Evolutionary conservation across 1,140 invertebrate species (phyloP), one percentile per base, ranked within the genome.

Genomic region (Physella acuta): DNA sequence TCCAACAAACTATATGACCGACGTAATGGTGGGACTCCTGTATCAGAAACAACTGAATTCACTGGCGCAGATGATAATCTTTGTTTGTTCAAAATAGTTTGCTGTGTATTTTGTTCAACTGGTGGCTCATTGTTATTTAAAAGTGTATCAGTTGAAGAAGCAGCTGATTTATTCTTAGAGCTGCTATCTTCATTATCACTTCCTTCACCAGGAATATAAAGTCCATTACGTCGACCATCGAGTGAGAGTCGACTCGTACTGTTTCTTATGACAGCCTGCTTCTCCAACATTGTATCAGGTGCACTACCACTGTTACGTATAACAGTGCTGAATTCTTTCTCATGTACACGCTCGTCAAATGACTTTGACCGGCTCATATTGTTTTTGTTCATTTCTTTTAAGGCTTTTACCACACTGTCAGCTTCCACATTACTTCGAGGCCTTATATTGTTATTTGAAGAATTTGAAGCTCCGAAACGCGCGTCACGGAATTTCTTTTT

Each of bases 81-180:
- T 8, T 53, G 24, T 5, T 24, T 52, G 8, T 30, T 24, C 24
- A 26, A n/a, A 17, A 1, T 14, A 20, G 37, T 44, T 3, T 3
- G 2, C n/a, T 36, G 44, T 16, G 33, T 24, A 34, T 37, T 53
- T 49, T 44, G 5, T 44, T 63, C 34, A 31, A 58, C 58, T 16
- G 79, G 75, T 17, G 79, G 78, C 24, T 71, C 67, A 67, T 75
- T 73, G 56, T 82, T 79, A 44, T 75, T 74, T 26, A 75, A 75
- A 14, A 82, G 68, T 11, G 81, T 82, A 68, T 82, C 81, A 2
- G 81, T 82, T n/a, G 80, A 82, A 16, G 80, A 81, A 68, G 76
- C 79, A 11, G 77, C 75, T 17, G 81, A 82, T 71, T 80, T 81
- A 30, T 73, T 73, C n/a, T 76, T 71, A 14, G 74, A 65, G 11